Conservation (phyloP, 2,888 invertebrate genomes). For the Andrena praecox region DNA sequence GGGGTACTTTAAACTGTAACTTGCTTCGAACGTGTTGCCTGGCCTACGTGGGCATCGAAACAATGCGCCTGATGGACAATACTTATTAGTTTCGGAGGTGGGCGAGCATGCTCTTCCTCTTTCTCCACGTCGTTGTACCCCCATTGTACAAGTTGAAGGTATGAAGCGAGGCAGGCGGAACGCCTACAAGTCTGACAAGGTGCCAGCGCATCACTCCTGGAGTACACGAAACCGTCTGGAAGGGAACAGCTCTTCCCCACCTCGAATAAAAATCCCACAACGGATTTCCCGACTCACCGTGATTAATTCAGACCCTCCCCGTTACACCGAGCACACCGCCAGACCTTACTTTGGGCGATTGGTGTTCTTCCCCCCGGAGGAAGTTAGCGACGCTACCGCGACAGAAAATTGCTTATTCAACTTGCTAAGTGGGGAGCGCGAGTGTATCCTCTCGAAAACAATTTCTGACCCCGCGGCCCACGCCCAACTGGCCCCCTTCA, state of each 20-base stretch:
- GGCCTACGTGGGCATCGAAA: constrained; percentile 78
- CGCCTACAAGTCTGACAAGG: constrained; percentile 78
- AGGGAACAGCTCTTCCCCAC: constrained; percentile 43
- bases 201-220: constrained; percentile 74
- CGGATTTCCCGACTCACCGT: constrained; percentile 58
- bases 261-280: constrained; percentile 62
- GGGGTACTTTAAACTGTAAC: constrained; percentile 73
- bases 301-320: constrained; percentile 53
- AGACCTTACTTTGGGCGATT: neutral
- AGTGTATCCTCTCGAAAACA: neutral
- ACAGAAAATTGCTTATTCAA: constrained; percentile 3
- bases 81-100: constrained; percentile 79
- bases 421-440: neutral
- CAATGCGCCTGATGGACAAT: constrained; percentile 79
- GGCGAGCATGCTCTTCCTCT: constrained; percentile 73
- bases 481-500: neutral
- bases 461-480: no score
- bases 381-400: neutral
- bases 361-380: neutral
- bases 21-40: constrained; percentile 69
- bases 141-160: constrained; percentile 75
- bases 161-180: constrained; percentile 73
- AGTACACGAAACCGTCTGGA: constrained; percentile 70
- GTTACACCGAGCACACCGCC: neutral
- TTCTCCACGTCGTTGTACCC: constrained; percentile 63